phyloP scores from a whole-genome alignment of 2,113 vertebrate species.

The Lanius collurio region DNA sequence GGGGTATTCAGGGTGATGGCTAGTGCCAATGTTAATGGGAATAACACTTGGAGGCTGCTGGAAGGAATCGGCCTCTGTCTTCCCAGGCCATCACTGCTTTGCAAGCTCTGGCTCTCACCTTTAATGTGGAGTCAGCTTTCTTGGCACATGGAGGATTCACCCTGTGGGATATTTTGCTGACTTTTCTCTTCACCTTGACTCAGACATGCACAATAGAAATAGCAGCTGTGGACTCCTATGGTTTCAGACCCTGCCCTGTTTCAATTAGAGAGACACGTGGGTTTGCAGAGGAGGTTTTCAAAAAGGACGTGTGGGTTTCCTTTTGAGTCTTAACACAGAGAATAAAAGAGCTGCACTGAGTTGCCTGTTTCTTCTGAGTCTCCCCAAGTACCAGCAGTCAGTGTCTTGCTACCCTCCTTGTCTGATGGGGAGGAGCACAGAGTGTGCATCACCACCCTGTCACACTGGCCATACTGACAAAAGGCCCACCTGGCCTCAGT shows the following conservation, averaged over 20 bases:
- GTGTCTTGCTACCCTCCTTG: neutral
- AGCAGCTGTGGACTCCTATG: conserved; percentile 51
- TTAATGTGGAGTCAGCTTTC: conserved; percentile 57
- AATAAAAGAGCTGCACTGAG: neutral
- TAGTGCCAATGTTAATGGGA: conserved; percentile 8
- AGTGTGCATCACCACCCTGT: neutral
- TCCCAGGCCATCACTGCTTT: conserved; percentile 25
- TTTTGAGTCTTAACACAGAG: neutral
- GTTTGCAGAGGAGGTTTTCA: conserved; percentile 23
- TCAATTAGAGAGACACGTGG: conserved; percentile 35
- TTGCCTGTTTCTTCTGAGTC: neutral
- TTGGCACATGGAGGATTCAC: conserved; percentile 53
- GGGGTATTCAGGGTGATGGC: conserved; percentile 20
- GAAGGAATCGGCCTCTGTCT: conserved; percentile 12
- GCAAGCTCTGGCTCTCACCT: conserved; percentile 58
- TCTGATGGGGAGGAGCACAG: neutral
- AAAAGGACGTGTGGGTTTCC: neutral
- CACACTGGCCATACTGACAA: neutral
- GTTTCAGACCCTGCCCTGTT: conserved; percentile 53
- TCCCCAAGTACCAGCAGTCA: neutral
- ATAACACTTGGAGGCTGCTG: conserved; percentile 32
- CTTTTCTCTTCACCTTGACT: conserved; percentile 61
- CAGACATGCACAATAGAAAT: conserved; percentile 30
- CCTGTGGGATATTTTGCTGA: conserved; percentile 54
- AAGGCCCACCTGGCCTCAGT: too few species aligned